These are phyloP conservation scores for Drosophila lini DNA, from an alignment of 1,140 invertebrate species.

Conservation along the genomic window DNA sequence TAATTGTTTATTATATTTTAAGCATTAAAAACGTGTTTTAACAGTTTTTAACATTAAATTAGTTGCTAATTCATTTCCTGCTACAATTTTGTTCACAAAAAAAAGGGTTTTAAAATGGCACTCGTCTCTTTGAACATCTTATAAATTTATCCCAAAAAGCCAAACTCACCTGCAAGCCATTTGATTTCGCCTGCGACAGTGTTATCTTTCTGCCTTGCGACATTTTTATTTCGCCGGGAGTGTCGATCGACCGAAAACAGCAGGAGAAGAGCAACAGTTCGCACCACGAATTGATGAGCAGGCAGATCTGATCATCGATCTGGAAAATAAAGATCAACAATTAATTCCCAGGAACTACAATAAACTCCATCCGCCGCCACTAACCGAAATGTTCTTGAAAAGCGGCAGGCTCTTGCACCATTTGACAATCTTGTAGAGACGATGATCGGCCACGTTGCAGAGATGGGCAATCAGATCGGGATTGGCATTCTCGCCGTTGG, in stretches of 20 bases:
- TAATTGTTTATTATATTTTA: too few relatives aligned
- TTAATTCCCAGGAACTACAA: background rate
- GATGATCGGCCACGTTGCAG: slow-evolving; percentile 97
- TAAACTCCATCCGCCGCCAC: slow-evolving; percentile 60
- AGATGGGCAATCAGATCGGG: slow-evolving; percentile 94
- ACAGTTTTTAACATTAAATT: too few relatives aligned
- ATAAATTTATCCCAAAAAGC: too few relatives aligned
- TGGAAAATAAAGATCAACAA: slow-evolving; percentile 73
- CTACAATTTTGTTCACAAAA: too few relatives aligned
- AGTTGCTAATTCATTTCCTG: too few relatives aligned
- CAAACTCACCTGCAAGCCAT: slow-evolving; percentile 84
- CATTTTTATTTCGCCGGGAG: slow-evolving; percentile 94
- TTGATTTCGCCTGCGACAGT: slow-evolving; percentile 86
- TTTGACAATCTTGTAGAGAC: slow-evolving; percentile 98
- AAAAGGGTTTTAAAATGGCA: too few relatives aligned
- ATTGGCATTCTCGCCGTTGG: slow-evolving; percentile 88
- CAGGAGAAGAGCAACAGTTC: slow-evolving; percentile 96
- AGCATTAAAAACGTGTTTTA: too few relatives aligned
- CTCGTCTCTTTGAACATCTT: too few relatives aligned
- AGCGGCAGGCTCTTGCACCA: slow-evolving; percentile 99
- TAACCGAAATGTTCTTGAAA: slow-evolving; percentile 96
- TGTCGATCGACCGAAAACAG: slow-evolving; percentile 94
- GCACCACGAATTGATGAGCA: slow-evolving; percentile 99
- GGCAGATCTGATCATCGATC: slow-evolving; percentile 98
- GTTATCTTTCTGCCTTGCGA: slow-evolving; percentile 91